Evolutionary conservation across 2,888 invertebrate genomes (phyloP).

Genomic region (Agrochola circellaris): DNA sequence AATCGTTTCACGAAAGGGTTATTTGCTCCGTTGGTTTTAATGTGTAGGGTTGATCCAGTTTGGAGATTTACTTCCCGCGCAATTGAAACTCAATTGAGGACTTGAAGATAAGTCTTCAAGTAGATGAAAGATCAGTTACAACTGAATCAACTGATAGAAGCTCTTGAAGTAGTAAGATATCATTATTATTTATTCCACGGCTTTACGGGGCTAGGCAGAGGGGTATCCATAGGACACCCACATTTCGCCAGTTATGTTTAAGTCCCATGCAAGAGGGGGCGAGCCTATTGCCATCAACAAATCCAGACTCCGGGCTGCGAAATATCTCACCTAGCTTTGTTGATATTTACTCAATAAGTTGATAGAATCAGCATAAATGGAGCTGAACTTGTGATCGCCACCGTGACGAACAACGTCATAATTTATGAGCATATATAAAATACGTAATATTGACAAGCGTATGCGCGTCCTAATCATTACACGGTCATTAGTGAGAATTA

Average conservation of each 20-base stretch:
- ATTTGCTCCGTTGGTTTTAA: conserved; percentile 12
- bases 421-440: conserved; percentile 29
- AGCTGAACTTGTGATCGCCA: conserved; percentile 24
- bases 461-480: conserved; percentile 31
- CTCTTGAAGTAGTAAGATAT: not conserved
- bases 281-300: not conserved
- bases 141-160: not conserved
- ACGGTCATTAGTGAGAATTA: conserved; percentile 49
- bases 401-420: conserved; percentile 1
- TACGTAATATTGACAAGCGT: conserved; percentile 46
- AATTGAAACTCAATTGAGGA: not conserved
- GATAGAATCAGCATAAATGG: conserved; percentile 4
- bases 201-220: not conserved
- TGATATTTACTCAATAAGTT: conserved; percentile 17
- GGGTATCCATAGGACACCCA: too few relatives aligned
- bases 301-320: not conserved
- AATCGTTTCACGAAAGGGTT: not conserved
- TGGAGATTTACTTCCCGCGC: conserved; percentile 13
- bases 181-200: not conserved
- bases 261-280: not conserved
- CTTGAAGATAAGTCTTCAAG: not conserved
- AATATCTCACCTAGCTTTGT: not conserved
- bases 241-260: not conserved
- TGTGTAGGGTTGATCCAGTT: conserved; percentile 9
- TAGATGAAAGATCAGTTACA: not conserved